Evolutionary conservation across 2,113 vertebrate species (phyloP), one percentile per base, ranked within the genome.

Genomic region (Platysternon megacephalum): DNA sequence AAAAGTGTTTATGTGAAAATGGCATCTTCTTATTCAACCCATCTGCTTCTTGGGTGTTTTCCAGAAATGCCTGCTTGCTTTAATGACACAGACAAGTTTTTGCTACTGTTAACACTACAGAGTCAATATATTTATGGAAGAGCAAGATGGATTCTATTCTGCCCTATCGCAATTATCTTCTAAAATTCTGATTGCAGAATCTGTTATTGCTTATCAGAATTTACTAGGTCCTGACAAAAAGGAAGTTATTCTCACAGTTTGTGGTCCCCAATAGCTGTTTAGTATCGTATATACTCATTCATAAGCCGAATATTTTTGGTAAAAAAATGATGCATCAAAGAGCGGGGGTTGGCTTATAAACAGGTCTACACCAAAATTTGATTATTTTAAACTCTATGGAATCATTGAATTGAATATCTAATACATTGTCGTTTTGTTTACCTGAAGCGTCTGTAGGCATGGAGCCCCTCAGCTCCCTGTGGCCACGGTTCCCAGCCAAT

Each of bases 1-100:
- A 53, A 56, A 87, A 76, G n/a, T 35, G 21, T 65, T 29, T 55
- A 51, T 6, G 65, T 39, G 65, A n/a, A 68, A 68, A 68, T 68
- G 16, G 24, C 51, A 84, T 4, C 68, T 3, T 0, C 89, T 93
- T 44, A 81, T 12, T 91, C 17, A 7, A 29, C 0, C 48, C 12
- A 26, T 58, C 5, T 12, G 5, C 0, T 35, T 76, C 12, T 14
- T 85, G 58, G 32, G 51, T 26, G 24, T 76, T 81, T 21, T n/a
- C 76, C 42, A 82, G 68, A 9, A 88, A 89, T 1, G 9, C 85
- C 76, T 89, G 72, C 49, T 35, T 58, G 86, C 68, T 68, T 82
- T 24, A 89, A 87, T 56, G 35, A 85, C 53, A 90, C 91, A 91
- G 22, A 42, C 46, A 88, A 80, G n/a, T 51, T 89, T 84, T 87